Conservation (phyloP, 1,140 invertebrate species). For the Mizuhopecten yessoensis region DNA sequence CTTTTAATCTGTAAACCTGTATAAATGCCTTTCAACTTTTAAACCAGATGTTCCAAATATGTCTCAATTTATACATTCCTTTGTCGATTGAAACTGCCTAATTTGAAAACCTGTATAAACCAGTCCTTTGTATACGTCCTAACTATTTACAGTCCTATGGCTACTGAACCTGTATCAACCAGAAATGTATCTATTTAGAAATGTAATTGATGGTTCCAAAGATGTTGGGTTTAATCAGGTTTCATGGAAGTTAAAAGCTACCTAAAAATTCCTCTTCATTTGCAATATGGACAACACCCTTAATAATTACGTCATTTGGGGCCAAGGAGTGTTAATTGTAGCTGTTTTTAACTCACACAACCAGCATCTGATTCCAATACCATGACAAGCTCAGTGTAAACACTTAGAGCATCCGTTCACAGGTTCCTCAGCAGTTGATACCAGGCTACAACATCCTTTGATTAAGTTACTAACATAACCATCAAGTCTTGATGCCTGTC, state of each 20-base stretch:
- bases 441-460: neutral
- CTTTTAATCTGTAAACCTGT: no score
- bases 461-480: conserved; percentile 22
- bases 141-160: no score
- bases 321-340: neutral
- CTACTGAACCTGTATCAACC: neutral
- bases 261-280: neutral
- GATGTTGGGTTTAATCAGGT: neutral
- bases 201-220: neutral
- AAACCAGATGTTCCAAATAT: no score
- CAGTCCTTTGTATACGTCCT: neutral
- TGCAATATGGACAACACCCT: neutral
- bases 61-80: no score
- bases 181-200: neutral
- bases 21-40: no score
- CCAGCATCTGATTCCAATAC: neutral
- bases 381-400: neutral
- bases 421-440: conserved; percentile 6
- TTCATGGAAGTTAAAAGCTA: no score
- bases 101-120: no score
- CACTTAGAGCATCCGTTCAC: neutral
- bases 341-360: neutral
- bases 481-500: neutral
- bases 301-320: neutral
- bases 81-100: no score